These are phyloP conservation scores for Acrocephalus kingi DNA, from an alignment of 2,113 vertebrate species.

Conservation along the genomic window DNA sequence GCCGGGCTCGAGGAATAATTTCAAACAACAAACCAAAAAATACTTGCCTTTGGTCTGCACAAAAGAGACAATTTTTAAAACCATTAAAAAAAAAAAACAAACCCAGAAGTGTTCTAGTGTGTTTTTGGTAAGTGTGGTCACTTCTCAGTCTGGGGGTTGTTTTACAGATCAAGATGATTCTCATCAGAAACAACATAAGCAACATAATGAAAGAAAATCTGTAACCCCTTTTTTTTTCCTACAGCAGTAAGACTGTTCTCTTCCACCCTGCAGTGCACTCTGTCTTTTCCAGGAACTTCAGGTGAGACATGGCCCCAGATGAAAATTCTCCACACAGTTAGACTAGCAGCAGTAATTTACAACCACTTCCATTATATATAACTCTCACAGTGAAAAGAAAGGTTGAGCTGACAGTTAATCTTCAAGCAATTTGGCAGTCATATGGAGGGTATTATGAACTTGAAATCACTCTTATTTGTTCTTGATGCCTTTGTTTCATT, in stretches of 20 bases:
- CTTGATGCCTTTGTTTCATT: background rate
- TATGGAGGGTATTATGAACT: background rate
- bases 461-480: slow-evolving; percentile 23
- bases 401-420: slow-evolving; percentile 7
- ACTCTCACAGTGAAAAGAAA: background rate
- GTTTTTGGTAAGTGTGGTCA: background rate
- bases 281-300: background rate
- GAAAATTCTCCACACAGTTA: slow-evolving; percentile 1
- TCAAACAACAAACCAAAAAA: background rate
- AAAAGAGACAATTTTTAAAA: background rate
- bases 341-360: background rate
- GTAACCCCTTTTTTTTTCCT: background rate
- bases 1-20: too few relatives aligned
- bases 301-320: background rate
- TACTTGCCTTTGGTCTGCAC: background rate
- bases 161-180: background rate
- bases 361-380: background rate
- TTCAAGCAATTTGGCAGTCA: slow-evolving; percentile 8
- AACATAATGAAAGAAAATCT: background rate
- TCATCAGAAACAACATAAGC: background rate
- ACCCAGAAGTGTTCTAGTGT: background rate
- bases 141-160: background rate
- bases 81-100: background rate
- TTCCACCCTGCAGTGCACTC: background rate
- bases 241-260: background rate